Percentiles rank a stretch among this genome's conserved stretches.
Evolutionary conservation across 2,888 invertebrate genomes (phyloP).

Genomic region (Pasiphila rectangulata): DNA sequence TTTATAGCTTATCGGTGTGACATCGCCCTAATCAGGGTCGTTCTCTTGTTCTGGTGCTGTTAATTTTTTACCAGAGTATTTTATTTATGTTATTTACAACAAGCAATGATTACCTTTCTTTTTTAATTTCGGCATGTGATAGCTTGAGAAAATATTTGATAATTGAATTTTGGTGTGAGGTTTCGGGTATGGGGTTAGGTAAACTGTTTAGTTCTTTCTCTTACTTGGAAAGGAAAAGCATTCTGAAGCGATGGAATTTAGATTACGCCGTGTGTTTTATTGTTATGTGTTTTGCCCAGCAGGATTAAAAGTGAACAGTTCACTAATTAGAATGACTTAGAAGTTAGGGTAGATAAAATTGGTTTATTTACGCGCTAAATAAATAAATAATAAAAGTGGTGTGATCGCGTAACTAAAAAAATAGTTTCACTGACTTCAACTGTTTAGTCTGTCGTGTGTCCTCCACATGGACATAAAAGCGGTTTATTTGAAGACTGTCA

Average conservation of each 20-base stretch:
- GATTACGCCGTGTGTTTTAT: too few species aligned
- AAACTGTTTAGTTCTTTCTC: too few species aligned
- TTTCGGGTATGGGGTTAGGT: slow-evolving; percentile 34
- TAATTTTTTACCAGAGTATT: slow-evolving; percentile 40
- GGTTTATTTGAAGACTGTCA: slow-evolving; percentile 16
- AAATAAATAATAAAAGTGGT: too few species aligned
- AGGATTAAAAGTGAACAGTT: too few species aligned
- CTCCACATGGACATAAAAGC: slow-evolving; percentile 1
- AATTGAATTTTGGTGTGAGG: slow-evolving; percentile 59
- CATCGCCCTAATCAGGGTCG: slow-evolving; percentile 75
- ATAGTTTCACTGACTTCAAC: too few species aligned
- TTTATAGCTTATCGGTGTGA: slow-evolving; percentile 78
- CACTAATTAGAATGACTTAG: too few species aligned
- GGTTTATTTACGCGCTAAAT: too few species aligned
- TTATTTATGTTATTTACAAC: slow-evolving; percentile 49
- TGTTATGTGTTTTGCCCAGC: too few species aligned
- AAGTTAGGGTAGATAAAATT: too few species aligned
- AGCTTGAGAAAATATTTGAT: slow-evolving; percentile 50
- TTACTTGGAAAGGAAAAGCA: too few species aligned
- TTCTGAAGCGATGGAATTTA: too few species aligned
- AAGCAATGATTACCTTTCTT: slow-evolving; percentile 65
- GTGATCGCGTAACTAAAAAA: too few species aligned
- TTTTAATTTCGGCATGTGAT: slow-evolving; percentile 57
- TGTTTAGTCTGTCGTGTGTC: slow-evolving; percentile 4
- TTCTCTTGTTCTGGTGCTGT: slow-evolving; percentile 57